Conservation (phyloP, 2,888 invertebrate species). For the Nipponacmea schrenckii region DNA sequence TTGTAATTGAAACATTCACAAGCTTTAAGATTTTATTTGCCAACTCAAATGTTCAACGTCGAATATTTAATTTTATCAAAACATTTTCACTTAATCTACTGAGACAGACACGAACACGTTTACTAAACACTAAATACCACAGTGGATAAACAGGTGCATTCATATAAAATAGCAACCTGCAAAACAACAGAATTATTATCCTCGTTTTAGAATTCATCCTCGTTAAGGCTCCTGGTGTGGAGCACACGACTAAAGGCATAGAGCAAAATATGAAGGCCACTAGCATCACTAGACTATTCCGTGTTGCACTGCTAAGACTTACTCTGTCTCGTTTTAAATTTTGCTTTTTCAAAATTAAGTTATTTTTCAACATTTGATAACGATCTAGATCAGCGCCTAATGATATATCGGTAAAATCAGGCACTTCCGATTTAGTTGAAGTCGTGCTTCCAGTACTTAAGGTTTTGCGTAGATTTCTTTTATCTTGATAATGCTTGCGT, state of each 20-base stretch:
- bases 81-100: constrained; percentile 43
- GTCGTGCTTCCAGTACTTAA: constrained; percentile 33
- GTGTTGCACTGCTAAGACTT: constrained; percentile 56
- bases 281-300: constrained; percentile 62
- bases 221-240: constrained; percentile 44
- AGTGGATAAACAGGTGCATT: constrained; percentile 60
- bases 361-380: constrained; percentile 51
- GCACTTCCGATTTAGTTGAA: constrained; percentile 34
- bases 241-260: constrained; percentile 54
- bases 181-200: constrained; percentile 42
- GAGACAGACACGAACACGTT: constrained; percentile 56
- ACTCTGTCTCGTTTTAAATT: constrained; percentile 49
- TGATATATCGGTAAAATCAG: constrained; percentile 61
- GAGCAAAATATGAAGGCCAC: constrained; percentile 53
- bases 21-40: no score
- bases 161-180: constrained; percentile 53
- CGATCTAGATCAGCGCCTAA: constrained; percentile 54
- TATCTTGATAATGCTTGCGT: constrained; percentile 22
- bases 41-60: constrained; percentile 10
- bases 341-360: constrained; percentile 41
- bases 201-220: constrained; percentile 32
- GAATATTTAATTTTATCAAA: constrained; percentile 17
- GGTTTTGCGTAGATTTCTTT: constrained; percentile 41
- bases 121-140: constrained; percentile 63
- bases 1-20: no score